Base-by-base conservation (phyloP, 2,888 invertebrate genomes). In the Temnothorax ravouxi region DNA sequence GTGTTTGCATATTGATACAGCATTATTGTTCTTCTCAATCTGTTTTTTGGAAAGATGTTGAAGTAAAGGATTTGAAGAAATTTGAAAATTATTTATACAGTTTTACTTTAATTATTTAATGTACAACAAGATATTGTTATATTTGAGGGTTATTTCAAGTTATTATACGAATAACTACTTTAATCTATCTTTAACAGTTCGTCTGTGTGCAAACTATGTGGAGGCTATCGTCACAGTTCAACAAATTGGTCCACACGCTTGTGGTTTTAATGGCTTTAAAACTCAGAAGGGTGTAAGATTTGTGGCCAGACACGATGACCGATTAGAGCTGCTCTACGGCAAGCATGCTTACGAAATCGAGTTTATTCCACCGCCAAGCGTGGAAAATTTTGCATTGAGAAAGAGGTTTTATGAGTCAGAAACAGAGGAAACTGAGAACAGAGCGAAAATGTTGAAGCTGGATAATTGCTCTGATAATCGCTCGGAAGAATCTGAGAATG, bases 251-350 rank as follows among this genome's bases (percentile, higher is more conserved):
- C 88, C 92, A 18, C 95, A 96, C 77, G 90, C 95, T 3, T 95
- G 95, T 76, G 95, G 95, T 13, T 92, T 98, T 21, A 97, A 98
- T 95, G 97, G 98, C 0, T 96, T 96, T 93, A 96, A 97, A 91
- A 95, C 97, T 54, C 95, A 96, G 88, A 96, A 95, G 91, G 95
- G 96, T 91, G 95, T 95, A 72, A 95, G 95, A 61, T 96, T 97
- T 85, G 95, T 96, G 85, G 95, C 97, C 18, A 95, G 96, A 75
- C 96, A 97, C 93, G 97, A 96, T 0, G 97, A 97, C 90, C 95
- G 95, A 54, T 93, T 98, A 71, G 97, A 98, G 95, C 91, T 98
- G 5, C 94, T 98, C 21, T 95, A 96, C 85, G 96, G 96, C 0
- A 95, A 96, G 84, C 96, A 97, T 94, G 95, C 96, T 15, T 97